phyloP scores from a whole-genome alignment of 2,113 vertebrate genomes.

The Dasyornis broadbenti region DNA sequence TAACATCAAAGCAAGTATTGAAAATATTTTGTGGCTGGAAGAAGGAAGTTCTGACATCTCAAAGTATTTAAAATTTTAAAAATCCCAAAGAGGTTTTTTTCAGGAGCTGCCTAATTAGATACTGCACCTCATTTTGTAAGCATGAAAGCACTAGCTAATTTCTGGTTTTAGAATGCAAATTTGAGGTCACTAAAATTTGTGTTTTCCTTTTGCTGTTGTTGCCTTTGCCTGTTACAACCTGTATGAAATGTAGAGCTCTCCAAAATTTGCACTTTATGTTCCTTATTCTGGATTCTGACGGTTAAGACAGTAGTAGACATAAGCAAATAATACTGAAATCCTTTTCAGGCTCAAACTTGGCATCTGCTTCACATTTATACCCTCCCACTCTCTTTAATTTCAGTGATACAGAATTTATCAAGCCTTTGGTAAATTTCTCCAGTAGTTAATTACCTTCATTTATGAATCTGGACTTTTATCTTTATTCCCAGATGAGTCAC shows the following conservation, averaged over 20 bases:
- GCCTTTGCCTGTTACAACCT: not conserved
- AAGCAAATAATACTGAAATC: not conserved
- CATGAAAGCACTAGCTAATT: not conserved
- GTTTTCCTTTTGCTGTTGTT: not conserved
- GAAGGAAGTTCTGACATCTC: not conserved
- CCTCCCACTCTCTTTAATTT: not conserved
- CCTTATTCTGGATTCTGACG: not conserved
- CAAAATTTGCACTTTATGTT: not conserved
- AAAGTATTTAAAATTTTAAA: not conserved
- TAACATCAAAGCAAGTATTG: not conserved
- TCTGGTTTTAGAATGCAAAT: not conserved
- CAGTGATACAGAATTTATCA: constrained; percentile 31
- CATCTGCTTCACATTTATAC: constrained; percentile 24
- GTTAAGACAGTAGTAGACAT: not conserved
- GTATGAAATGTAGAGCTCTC: not conserved
- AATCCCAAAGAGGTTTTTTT: not conserved
- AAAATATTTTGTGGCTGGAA: not conserved
- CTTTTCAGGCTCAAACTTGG: not conserved
- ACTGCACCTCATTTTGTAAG: not conserved
- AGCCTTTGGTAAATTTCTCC: constrained; percentile 48
- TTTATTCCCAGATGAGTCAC: constrained; percentile 58
- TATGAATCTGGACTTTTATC: constrained; percentile 64
- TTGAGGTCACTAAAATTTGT: not conserved
- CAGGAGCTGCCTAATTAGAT: not conserved
- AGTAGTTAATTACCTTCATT: constrained; percentile 62